Percentiles rank a stretch among this genome's conserved stretches.
phyloP scores from a whole-genome alignment of 2,888 invertebrate species.

The Micropterix aruncella region DNA sequence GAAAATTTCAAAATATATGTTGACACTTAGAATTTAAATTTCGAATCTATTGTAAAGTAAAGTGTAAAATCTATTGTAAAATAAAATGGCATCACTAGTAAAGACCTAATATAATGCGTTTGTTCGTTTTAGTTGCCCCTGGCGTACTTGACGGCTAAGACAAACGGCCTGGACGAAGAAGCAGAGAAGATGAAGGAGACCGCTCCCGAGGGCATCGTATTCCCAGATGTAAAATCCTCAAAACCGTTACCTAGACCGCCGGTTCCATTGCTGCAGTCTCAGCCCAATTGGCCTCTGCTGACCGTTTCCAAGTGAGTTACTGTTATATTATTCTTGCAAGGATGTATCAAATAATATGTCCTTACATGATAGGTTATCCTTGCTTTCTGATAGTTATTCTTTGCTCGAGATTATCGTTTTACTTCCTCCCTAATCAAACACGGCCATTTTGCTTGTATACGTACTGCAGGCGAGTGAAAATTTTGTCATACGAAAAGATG shows the following conservation, averaged over 20 bases:
- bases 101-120: slow-evolving; percentile 22
- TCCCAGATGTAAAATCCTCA: slow-evolving; percentile 61
- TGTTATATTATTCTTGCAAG: not conserved
- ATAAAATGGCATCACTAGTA: slow-evolving; percentile 2
- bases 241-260: slow-evolving; percentile 77
- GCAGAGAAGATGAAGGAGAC: slow-evolving; percentile 57
- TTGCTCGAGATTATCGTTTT: too few relatives aligned
- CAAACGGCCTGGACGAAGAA: slow-evolving; percentile 75
- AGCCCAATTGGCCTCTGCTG: slow-evolving; percentile 93
- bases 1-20: too few relatives aligned
- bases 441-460: too few relatives aligned
- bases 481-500: too few relatives aligned
- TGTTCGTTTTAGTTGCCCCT: slow-evolving; percentile 49
- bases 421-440: too few relatives aligned
- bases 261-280: slow-evolving; percentile 77
- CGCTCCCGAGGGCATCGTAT: slow-evolving; percentile 34
- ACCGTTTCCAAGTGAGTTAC: slow-evolving; percentile 60
- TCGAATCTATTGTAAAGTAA: not conserved
- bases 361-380: too few relatives aligned
- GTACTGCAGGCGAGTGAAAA: too few relatives aligned
- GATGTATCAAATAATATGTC: too few relatives aligned
- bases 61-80: slow-evolving; percentile 2
- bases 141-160: slow-evolving; percentile 89
- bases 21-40: too few relatives aligned
- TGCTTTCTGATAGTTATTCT: too few relatives aligned